Base-by-base conservation (phyloP, 2,888 invertebrate species). In the Pseudococcus longispinus region DNA sequence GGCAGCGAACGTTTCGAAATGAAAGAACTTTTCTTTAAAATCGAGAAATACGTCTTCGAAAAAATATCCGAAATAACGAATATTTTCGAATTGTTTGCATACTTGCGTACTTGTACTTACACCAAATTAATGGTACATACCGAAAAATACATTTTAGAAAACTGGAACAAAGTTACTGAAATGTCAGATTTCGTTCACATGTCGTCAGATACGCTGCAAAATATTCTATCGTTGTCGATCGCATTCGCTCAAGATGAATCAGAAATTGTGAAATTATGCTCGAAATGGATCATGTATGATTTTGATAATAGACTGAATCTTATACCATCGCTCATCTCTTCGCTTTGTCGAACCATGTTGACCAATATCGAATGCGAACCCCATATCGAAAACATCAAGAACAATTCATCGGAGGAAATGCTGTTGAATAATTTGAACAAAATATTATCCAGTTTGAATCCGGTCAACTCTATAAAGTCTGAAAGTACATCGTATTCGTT, bases 1-100 rank as follows among this genome's bases (percentile, higher is more conserved):
- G 77, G 42, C 20, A 80, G 77, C 77, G 77, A 80, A 42, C 20
- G 42, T 20, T 42, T 80, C n/a, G 42, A 80, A 42, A 42, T 80
- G 32, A 80, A 42, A n/a, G 77, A 42, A 42, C 15, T 80, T 42
- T 80, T 80, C 20, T 4, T 1, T 20, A 37, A 37, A 20, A 18
- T 37, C 20, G 77, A 80, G 8, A 80, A 37, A 20, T 42, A 80
- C 42, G 42, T 80, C 4, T 42, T 42, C 20, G 23, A 80, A 0
- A 37, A 80, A 18, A 42, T 42, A 9, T 26, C 77, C 20, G 42
- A 42, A 20, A 23, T 80, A 1, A 2, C 0, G 37, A 80, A 80
- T 42, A 42, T 80, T 9, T 80, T 80, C 20, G 77, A 80, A 42
- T 80, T 80, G 20, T 80, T 80, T 18, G n/a, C 77, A 2, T 80